Base-by-base conservation (phyloP, 2,888 invertebrate genomes). In the Hedya salicella region DNA sequence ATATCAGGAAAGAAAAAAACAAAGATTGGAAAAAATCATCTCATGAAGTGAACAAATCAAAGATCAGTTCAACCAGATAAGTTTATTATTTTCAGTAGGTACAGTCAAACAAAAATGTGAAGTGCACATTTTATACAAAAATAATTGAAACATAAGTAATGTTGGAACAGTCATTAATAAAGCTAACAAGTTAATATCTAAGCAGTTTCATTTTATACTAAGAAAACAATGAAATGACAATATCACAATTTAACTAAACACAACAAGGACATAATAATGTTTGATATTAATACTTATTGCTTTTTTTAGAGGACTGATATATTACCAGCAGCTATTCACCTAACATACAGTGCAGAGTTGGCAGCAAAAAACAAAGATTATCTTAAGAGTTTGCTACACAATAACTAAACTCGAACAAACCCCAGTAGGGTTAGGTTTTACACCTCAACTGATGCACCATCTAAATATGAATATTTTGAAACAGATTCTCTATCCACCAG, bases 1-100 rank as follows among this genome's bases (percentile, higher is more conserved):
- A 75, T 97, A 96, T 86, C 93, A 95, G 78, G 95, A 95, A 82
- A 94, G 95, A 71, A 97, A 97, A 81, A 96, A 94, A 77, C 93
- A 93, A 73, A 93, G 96, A 75, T 86, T 96, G 69, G 94, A 94
- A 77, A 93, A 93, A 77, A 78, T 69, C 63, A 68, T 64, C 61
- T 69, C 83, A 77, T 81, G 77, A 80, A 77, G 53, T 17, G 50
- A 68, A 66, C 42, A 49, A 42, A 59, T 53, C 36, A 56, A 54
- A 53, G 16, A 54, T 50, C 68, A 66, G 73, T 73, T 77, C 79
- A 89, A 89, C 88, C 87, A 86, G 80, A 83, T 86, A 86, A 78
- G 73, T 89, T 88, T 87, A 87, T 87, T 89, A 82, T 82, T 83
- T 78, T 83, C 79, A 85, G 86, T 88, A 88, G 83, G 86, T 80